A percentile compares a stretch with the other conserved stretches of the same genome.
Conservation (phyloP, 2,113 vertebrate genomes). For the Promerops cafer region DNA sequence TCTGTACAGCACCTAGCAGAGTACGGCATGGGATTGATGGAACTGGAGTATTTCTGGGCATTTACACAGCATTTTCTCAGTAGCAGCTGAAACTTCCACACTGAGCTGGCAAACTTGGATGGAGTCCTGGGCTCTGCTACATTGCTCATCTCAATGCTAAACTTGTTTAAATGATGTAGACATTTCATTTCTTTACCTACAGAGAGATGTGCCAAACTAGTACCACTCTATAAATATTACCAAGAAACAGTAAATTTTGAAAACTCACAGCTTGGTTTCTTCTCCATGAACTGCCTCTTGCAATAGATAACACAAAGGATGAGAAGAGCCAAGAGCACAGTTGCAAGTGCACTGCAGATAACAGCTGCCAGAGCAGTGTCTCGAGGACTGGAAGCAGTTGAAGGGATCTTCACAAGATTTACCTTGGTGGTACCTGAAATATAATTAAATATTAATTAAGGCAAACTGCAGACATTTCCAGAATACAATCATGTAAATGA, state of each 20-base stretch:
- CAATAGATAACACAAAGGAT: conserved; percentile 96
- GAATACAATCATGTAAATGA: not conserved
- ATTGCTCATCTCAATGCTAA: not conserved
- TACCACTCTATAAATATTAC: not conserved
- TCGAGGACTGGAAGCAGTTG: conserved; percentile 85
- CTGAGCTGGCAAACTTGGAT: not conserved
- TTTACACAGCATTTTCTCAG: not conserved
- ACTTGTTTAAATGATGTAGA: not conserved
- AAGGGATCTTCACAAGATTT: conserved; percentile 89
- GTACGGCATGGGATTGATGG: not conserved
- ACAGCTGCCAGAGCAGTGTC: conserved; percentile 92
- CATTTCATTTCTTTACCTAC: not conserved
- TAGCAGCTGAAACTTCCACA: not conserved
- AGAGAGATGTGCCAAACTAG: not conserved
- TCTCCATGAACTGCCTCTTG: conserved; percentile 95
- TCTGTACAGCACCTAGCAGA: not conserved
- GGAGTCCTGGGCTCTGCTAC: not conserved
- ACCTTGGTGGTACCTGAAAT: conserved; percentile 86
- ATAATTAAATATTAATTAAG: not conserved
- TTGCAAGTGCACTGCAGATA: conserved; percentile 93
- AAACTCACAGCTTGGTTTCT: conserved; percentile 89
- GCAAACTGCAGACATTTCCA: not conserved
- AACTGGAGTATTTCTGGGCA: not conserved
- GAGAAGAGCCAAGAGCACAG: conserved; percentile 90
- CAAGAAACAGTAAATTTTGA: not conserved